Evolutionary conservation across 2,113 vertebrate genomes (phyloP), one percentile per base, ranked within the genome.

Genomic region (Catharus fuscescens): DNA sequence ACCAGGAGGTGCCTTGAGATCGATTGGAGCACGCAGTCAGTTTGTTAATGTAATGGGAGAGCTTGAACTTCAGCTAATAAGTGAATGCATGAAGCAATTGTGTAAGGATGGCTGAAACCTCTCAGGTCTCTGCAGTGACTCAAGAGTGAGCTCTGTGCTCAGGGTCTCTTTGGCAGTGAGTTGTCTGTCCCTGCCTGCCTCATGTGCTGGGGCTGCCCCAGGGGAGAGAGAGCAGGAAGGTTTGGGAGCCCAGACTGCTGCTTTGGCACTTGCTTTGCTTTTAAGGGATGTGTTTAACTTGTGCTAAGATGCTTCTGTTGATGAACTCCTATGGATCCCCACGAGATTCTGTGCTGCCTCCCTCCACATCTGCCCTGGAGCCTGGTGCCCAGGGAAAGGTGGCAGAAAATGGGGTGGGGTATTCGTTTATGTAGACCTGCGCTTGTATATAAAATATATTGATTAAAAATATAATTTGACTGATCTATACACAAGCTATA

Each of bases 291-390:
- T 4, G 0, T 60, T 56, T 15, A 14, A 20, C 19, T 32, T 38
- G 23, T 16, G 92, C 19, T 45, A 5, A 62, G 20, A 13, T 28
- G 17, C 4, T 70, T 32, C 65, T 74, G 31, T 54, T 90, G 74
- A 2, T 0, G 0, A 18, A 7, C n/a, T 31, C 13, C n/a, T 9
- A 0, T 0, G 1, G 69, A 90, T 40, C 40, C 12, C 53, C 29
- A 44, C 11, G 1, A 1, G 45, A 18, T 60, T 34, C 85, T 65
- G 40, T 15, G 54, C 28, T 42, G 61, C n/a, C 26, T 61, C 61
- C 42, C 7, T n/a, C 34, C 9, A 1, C 29, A 7, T 9, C 66
- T 71, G 38, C 67, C 57, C 67, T 8, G 3, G 13, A 36, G 34
- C 34, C 34, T 36, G 34, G 34, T 17, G 42, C 28, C 10, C 18